These are phyloP conservation scores for Drosophila longiperda DNA, from an alignment of 2,888 invertebrate species.

Conservation along the genomic window DNA sequence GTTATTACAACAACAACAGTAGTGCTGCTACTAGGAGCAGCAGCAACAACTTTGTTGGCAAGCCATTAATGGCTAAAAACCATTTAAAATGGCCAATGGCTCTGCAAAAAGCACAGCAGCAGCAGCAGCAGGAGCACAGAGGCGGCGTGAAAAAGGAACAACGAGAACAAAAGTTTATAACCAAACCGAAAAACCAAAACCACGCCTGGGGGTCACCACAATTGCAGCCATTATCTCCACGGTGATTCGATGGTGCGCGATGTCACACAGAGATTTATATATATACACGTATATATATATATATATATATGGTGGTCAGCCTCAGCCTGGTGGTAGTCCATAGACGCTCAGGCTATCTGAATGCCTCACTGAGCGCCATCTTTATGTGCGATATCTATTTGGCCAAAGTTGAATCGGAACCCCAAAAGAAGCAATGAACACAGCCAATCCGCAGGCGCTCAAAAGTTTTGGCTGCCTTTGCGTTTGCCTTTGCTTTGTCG, in stretches of 20 bases:
- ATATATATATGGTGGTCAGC: slow-evolving; percentile 29
- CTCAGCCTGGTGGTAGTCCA: slow-evolving; percentile 31
- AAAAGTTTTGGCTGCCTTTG: slow-evolving; percentile 63
- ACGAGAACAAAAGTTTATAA: slow-evolving; percentile 72
- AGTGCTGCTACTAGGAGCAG: slow-evolving; percentile 27
- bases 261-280: slow-evolving; percentile 27
- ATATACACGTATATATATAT: slow-evolving; percentile 12
- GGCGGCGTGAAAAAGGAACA: slow-evolving; percentile 32
- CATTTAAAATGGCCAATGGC: slow-evolving; percentile 75
- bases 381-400: slow-evolving; percentile 46
- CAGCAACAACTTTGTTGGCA: slow-evolving; percentile 30
- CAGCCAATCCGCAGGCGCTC: slow-evolving; percentile 55
- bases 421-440: slow-evolving; percentile 20
- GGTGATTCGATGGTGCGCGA: slow-evolving; percentile 52
- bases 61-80: slow-evolving; percentile 77
- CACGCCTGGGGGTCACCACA: slow-evolving; percentile 79
- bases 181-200: slow-evolving; percentile 77
- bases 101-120: slow-evolving; percentile 52
- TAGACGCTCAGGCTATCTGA: slow-evolving; percentile 62
- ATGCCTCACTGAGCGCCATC: slow-evolving; percentile 59
- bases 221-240: slow-evolving; percentile 80
- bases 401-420: slow-evolving; percentile 31
- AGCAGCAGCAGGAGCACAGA: neutral
- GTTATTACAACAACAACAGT: slow-evolving; percentile 73
- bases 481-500: slow-evolving; percentile 42